phyloP scores from a whole-genome alignment of 2,797 vertebrate genomes.

The Acanthiza pusilla region DNA sequence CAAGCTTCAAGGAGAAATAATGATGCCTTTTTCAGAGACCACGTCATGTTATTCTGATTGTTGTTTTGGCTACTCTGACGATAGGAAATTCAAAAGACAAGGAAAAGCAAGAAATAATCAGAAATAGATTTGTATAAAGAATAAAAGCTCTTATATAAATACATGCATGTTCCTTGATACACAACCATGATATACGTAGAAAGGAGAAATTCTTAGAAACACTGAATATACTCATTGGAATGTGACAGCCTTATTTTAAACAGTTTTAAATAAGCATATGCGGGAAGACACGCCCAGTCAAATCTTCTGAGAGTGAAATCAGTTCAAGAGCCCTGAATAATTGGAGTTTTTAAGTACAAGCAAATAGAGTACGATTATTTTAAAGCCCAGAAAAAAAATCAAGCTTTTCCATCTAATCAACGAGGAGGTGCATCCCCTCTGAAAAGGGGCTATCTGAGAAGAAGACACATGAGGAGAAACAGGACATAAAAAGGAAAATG shows the following conservation, averaged over 20 bases:
- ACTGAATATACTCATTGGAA: background rate
- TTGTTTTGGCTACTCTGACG: background rate
- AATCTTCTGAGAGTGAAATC: background rate
- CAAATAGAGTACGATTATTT: background rate
- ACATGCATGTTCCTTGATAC: background rate
- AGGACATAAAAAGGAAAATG: background rate
- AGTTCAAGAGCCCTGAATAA: background rate
- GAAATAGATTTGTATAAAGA: background rate
- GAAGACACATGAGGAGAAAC: background rate
- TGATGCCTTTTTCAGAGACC: slow-evolving; percentile 45
- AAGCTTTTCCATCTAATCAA: background rate
- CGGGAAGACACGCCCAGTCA: background rate
- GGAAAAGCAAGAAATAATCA: background rate
- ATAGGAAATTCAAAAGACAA: background rate
- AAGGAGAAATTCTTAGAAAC: background rate
- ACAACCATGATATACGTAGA: background rate
- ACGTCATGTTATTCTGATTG: slow-evolving; percentile 29
- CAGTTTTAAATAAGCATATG: background rate
- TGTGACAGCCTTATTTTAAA: background rate
- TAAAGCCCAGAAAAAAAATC: background rate
- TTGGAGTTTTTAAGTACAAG: background rate
- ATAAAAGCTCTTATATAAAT: background rate
- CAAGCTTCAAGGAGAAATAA: slow-evolving; percentile 57
- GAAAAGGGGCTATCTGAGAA: background rate
- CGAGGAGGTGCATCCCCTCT: background rate